A percentile compares a stretch with the other conserved stretches of the same genome.
Evolutionary conservation across 2,888 invertebrate species (phyloP).

Genomic region (Cataglyphis livida): DNA sequence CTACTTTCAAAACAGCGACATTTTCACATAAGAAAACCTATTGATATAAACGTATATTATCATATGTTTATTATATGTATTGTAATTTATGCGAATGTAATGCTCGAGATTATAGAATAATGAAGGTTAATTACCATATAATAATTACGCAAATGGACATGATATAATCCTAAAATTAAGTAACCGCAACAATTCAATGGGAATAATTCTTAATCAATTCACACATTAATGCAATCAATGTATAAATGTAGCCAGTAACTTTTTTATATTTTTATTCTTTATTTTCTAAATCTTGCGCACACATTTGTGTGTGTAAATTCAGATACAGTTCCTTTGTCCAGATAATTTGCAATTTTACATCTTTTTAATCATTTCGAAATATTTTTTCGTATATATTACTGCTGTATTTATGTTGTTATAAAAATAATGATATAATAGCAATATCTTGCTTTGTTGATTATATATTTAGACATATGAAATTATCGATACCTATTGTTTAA

Average conservation of each 20-base stretch:
- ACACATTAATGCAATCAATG: background rate
- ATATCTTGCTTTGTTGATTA: background rate
- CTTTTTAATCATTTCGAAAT: background rate
- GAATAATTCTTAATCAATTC: background rate
- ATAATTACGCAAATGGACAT: constrained; percentile 25
- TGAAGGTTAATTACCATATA: constrained; percentile 67
- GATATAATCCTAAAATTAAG: constrained; percentile 49
- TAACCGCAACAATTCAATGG: background rate
- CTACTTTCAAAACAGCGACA: background rate
- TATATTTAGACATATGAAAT: background rate
- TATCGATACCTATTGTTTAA: background rate
- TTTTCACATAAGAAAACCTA: background rate
- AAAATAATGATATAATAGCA: background rate
- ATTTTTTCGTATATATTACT: background rate
- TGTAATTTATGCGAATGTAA: constrained; percentile 29
- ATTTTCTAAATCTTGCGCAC: background rate
- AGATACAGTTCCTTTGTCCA: background rate
- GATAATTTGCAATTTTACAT: background rate
- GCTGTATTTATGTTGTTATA: background rate
- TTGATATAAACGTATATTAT: background rate
- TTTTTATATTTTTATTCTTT: background rate
- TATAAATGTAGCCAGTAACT: background rate
- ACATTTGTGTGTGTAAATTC: background rate
- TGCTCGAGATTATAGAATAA: constrained; percentile 55
- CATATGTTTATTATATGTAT: constrained; percentile 2